Evolutionary conservation across 2,797 vertebrate genomes (phyloP).

Genomic region (Sebastes matsubarae): DNA sequence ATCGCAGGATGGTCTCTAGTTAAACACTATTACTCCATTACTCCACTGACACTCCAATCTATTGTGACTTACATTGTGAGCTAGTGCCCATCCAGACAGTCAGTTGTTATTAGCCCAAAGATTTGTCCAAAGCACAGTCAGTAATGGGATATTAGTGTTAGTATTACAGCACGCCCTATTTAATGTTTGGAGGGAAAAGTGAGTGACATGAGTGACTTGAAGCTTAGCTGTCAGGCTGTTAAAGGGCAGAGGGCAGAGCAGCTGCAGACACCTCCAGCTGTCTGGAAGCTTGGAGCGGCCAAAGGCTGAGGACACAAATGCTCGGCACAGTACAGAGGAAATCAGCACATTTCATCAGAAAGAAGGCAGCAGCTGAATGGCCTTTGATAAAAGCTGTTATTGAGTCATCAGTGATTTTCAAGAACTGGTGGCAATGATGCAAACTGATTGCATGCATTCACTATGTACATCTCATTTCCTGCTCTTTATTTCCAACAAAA

Average conservation of each 20-base stretch:
- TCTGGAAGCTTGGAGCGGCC: constrained; percentile 57
- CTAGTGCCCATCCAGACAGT: constrained; percentile 33
- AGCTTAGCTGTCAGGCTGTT: constrained; percentile 31
- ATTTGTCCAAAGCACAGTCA: constrained; percentile 39
- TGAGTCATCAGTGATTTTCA: constrained; percentile 68
- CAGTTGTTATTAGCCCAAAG: constrained; percentile 42
- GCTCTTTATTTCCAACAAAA: constrained; percentile 65
- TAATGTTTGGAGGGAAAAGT: constrained; percentile 16
- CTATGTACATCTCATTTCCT: constrained; percentile 72
- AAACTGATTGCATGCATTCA: constrained; percentile 76
- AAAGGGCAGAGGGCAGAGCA: constrained; percentile 69
- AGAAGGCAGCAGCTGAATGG: constrained; percentile 67
- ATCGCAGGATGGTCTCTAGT: neutral
- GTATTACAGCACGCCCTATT: constrained; percentile 22
- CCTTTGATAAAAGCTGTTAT: constrained; percentile 68
- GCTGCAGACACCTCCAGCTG: constrained; percentile 70
- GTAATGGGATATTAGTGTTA: constrained; percentile 22
- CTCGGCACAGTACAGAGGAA: constrained; percentile 52
- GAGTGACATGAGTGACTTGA: constrained; percentile 40
- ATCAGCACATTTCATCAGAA: constrained; percentile 74
- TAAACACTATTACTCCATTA: constrained; percentile 47
- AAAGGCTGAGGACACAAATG: constrained; percentile 51
- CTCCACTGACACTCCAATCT: constrained; percentile 51
- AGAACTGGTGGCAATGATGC: constrained; percentile 54
- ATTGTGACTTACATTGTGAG: constrained; percentile 38